Percentiles rank a stretch among this genome's conserved stretches.
These are phyloP conservation scores for Drosophila kohkoa DNA, from an alignment of 1,140 invertebrate species.

Conservation along the genomic window DNA sequence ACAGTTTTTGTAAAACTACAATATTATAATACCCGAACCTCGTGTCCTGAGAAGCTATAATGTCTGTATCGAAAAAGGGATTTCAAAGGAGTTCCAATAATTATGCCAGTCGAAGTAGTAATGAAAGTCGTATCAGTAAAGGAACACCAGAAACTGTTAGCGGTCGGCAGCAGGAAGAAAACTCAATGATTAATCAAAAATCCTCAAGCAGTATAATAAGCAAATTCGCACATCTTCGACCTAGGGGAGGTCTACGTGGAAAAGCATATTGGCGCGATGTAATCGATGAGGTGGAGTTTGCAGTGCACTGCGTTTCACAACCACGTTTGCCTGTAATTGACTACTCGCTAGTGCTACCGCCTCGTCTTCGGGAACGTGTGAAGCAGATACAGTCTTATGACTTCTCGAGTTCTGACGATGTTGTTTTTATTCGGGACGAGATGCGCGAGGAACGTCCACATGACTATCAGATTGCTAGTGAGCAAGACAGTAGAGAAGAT, in stretches of 20 bases:
- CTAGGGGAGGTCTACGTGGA: conserved; percentile 39
- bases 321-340: conserved; percentile 67
- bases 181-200: not conserved
- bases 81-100: not conserved
- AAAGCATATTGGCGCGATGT: conserved; percentile 64
- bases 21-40: not conserved
- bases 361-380: conserved; percentile 60
- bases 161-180: not conserved
- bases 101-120: conserved; percentile 7
- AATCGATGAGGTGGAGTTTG: conserved; percentile 64
- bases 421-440: conserved; percentile 69
- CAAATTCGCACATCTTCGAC: conserved; percentile 40
- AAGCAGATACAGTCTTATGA: conserved; percentile 75
- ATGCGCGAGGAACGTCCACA: conserved; percentile 60
- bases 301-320: conserved; percentile 52
- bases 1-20: not conserved
- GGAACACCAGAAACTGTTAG: not conserved
- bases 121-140: not conserved
- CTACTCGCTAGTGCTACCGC: conserved; percentile 71
- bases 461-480: conserved; percentile 62
- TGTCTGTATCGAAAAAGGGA: not conserved
- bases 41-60: not conserved
- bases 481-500: conserved; percentile 55
- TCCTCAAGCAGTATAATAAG: conserved; percentile 54
- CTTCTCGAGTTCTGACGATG: conserved; percentile 67